Conservation (phyloP, 1,140 invertebrate species). For the Hypothenemus hampei region DNA sequence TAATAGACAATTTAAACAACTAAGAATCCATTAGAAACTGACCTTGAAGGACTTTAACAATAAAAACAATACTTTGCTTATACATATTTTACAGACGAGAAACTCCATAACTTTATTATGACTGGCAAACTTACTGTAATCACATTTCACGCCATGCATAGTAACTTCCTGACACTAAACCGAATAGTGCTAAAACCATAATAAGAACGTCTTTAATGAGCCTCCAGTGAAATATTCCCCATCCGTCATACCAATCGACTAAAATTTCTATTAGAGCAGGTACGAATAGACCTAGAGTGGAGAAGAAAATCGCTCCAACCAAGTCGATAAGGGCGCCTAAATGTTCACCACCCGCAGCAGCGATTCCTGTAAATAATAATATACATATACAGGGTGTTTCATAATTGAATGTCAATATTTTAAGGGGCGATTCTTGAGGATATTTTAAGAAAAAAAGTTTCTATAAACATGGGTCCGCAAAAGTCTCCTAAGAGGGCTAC, state of each 20-base stretch:
- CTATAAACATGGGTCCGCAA: too few species aligned
- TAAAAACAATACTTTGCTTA: too few species aligned
- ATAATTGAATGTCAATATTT: background rate
- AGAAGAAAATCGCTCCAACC: slow-evolving; percentile 82
- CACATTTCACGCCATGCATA: too few species aligned
- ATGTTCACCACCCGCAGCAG: slow-evolving; percentile 73
- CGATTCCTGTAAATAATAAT: slow-evolving; percentile 53
- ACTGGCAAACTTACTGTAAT: too few species aligned
- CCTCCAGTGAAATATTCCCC: slow-evolving; percentile 55
- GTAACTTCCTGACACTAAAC: slow-evolving; percentile 55
- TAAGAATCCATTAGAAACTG: too few species aligned
- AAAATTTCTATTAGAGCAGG: slow-evolving; percentile 79
- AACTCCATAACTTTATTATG: too few species aligned
- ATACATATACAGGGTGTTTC: background rate
- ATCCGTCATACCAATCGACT: slow-evolving; percentile 52
- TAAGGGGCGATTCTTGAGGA: too few species aligned
- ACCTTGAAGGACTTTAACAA: too few species aligned
- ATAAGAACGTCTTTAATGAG: slow-evolving; percentile 64
- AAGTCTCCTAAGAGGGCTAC: too few species aligned
- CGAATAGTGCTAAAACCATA: slow-evolving; percentile 55
- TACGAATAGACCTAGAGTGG: slow-evolving; percentile 74
- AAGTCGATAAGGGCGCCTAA: slow-evolving; percentile 84
- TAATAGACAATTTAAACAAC: too few species aligned
- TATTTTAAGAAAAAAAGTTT: too few species aligned
- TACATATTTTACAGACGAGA: too few species aligned